A percentile compares a stretch with the other conserved stretches of the same genome.
Conservation (phyloP, 2,113 vertebrate genomes). For the Gobio gobio region DNA sequence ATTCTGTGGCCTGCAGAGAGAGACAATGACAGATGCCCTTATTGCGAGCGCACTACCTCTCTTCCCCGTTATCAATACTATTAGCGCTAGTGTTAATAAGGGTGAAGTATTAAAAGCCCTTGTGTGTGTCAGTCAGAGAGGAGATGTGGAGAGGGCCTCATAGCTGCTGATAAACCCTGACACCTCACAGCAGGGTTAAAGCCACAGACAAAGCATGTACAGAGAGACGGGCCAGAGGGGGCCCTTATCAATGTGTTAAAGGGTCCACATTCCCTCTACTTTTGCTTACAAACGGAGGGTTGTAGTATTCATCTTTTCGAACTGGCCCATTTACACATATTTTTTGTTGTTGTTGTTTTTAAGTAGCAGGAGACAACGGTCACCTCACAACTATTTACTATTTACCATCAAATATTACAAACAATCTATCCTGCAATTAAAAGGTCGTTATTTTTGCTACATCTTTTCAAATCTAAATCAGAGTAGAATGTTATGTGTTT, state of each 20-base stretch:
- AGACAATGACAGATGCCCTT: conserved; percentile 97
- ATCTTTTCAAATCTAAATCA: not conserved
- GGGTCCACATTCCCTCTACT: conserved; percentile 12
- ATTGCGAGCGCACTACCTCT: conserved; percentile 73
- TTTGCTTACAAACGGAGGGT: not conserved
- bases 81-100: conserved; percentile 65
- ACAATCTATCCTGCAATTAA: not conserved
- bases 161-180: conserved; percentile 69
- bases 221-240: conserved; percentile 24
- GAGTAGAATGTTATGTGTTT: not conserved
- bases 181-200: conserved; percentile 65
- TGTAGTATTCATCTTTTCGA: not conserved
- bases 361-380: too few relatives aligned
- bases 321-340: not conserved
- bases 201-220: conserved; percentile 54
- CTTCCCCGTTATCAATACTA: conserved; percentile 67
- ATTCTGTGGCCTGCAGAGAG: conserved; percentile 72
- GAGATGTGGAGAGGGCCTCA: conserved; percentile 61
- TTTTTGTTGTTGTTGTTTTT: too few relatives aligned
- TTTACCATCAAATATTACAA: not conserved
- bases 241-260: conserved; percentile 3
- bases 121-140: conserved; percentile 54
- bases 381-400: not conserved
- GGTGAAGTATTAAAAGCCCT: conserved; percentile 57
- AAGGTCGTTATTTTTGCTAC: not conserved